A percentile compares a stretch with the other conserved stretches of the same genome.
Evolutionary conservation across 2,113 vertebrate species (phyloP).

Genomic region (Lophura nycthemera): DNA sequence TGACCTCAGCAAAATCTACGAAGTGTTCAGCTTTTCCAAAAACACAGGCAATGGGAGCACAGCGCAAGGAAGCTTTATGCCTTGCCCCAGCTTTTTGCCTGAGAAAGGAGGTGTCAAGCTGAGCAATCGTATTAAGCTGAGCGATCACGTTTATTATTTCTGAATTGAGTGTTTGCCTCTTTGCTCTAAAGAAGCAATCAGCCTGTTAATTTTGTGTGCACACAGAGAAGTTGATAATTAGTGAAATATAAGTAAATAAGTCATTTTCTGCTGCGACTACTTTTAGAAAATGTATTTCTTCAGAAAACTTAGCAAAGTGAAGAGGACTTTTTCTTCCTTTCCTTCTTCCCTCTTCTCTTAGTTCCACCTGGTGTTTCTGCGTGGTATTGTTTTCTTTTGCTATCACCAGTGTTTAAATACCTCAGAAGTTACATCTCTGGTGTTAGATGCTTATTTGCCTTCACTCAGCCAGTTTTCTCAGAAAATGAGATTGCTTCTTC

Average conservation of each 20-base stretch:
- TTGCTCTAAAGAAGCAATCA: neutral
- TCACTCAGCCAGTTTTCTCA: neutral
- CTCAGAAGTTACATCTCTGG: neutral
- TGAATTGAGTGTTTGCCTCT: neutral
- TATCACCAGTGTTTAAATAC: neutral
- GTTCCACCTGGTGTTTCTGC: conserved; percentile 6
- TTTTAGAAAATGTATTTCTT: neutral
- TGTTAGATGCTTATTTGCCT: neutral
- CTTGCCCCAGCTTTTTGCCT: neutral
- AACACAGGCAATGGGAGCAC: neutral
- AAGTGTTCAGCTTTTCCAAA: neutral
- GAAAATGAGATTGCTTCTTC: neutral
- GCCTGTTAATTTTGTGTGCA: neutral
- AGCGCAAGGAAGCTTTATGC: neutral
- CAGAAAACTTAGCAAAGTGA: neutral
- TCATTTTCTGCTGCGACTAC: neutral
- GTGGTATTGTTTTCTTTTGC: conserved; percentile 25
- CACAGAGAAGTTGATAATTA: neutral
- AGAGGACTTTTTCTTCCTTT: neutral
- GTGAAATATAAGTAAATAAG: neutral
- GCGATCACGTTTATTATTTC: conserved; percentile 8
- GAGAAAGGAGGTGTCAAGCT: neutral
- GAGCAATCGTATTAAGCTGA: neutral
- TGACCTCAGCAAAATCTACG: neutral
- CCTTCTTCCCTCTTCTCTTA: conserved; percentile 33